phyloP scores from a whole-genome alignment of 2,113 vertebrate genomes.

The Pterocles gutturalis region DNA sequence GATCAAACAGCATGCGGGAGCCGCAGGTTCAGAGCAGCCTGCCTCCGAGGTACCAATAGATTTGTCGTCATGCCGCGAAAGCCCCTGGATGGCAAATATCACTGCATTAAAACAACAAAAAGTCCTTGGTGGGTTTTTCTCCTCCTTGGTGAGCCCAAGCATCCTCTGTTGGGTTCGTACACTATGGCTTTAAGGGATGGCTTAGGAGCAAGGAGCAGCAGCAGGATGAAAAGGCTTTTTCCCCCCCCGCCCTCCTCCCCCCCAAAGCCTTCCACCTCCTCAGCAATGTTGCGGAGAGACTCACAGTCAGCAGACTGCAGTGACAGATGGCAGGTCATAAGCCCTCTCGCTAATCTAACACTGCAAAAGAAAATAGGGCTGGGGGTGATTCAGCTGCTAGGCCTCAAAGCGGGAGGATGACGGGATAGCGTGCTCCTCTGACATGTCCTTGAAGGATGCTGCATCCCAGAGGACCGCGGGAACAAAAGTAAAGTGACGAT shows the following conservation, averaged over 20 bases:
- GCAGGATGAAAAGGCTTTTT: neutral
- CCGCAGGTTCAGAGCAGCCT: conserved; percentile 42
- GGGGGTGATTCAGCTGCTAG: conserved; percentile 67
- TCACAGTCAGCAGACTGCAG: conserved; percentile 64
- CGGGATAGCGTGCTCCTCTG: conserved; percentile 52
- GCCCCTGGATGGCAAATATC: neutral
- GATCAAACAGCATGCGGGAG: conserved; percentile 67
- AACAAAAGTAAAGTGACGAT: conserved; percentile 45
- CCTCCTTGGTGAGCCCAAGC: rapidly evolving
- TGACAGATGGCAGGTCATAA: conserved; percentile 76
- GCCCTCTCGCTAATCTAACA: conserved; percentile 71
- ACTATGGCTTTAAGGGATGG: neutral
- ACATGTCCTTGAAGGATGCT: conserved; percentile 69
- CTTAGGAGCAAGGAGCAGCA: conserved; percentile 34
- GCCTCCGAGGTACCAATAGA: neutral
- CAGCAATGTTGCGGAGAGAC: conserved; percentile 60
- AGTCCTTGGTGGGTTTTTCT: neutral
- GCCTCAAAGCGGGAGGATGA: conserved; percentile 53
- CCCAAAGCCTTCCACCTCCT: conserved; percentile 60
- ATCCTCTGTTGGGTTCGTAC: neutral
- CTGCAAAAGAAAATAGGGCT: conserved; percentile 70
- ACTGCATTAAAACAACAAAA: rapidly evolving
- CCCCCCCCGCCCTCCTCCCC: neutral
- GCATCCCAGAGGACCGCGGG: conserved; percentile 24
- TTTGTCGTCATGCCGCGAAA: neutral